Evolutionary conservation across 2,888 invertebrate genomes (phyloP).

Genomic region (Agrotis exclamationis): DNA sequence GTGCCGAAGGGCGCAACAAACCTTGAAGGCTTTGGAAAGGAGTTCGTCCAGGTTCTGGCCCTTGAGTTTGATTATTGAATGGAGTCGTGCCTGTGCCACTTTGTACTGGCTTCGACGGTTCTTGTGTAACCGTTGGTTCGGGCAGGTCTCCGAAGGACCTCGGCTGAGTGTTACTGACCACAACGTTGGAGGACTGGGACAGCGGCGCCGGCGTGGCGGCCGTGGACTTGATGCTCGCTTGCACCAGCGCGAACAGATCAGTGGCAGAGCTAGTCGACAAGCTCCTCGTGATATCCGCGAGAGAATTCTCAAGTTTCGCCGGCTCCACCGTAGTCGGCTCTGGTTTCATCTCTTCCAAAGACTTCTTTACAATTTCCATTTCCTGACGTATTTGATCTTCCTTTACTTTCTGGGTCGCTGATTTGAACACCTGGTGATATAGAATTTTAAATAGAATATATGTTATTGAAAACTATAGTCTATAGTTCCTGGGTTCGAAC

Average conservation of each 20-base stretch:
- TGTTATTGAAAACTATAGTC: not conserved
- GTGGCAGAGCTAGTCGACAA: conserved; percentile 78
- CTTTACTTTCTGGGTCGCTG: conserved; percentile 94
- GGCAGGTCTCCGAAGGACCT: conserved; percentile 84
- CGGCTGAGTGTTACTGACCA: conserved; percentile 77
- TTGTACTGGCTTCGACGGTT: conserved; percentile 38
- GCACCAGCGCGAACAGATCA: conserved; percentile 83
- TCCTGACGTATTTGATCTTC: conserved; percentile 91
- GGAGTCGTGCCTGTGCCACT: conserved; percentile 14
- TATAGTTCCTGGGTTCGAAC: not conserved
- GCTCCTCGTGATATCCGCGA: conserved; percentile 67
- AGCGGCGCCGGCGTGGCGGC: conserved; percentile 51
- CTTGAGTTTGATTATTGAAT: conserved; percentile 31
- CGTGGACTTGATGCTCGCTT: conserved; percentile 81
- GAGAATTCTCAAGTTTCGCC: conserved; percentile 37
- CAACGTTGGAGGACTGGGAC: conserved; percentile 69
- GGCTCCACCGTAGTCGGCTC: conserved; percentile 52
- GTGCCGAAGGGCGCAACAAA: conserved; percentile 29
- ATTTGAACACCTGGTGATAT: conserved; percentile 92
- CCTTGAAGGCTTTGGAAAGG: conserved; percentile 41
- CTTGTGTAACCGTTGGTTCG: conserved; percentile 53
- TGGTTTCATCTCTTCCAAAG: conserved; percentile 80
- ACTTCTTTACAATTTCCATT: conserved; percentile 90
- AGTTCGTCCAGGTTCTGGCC: conserved; percentile 2
- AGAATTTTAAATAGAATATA: conserved; percentile 8